Conservation (phyloP, 2,797 vertebrate genomes). For the Cyprinodon diabolis region DNA sequence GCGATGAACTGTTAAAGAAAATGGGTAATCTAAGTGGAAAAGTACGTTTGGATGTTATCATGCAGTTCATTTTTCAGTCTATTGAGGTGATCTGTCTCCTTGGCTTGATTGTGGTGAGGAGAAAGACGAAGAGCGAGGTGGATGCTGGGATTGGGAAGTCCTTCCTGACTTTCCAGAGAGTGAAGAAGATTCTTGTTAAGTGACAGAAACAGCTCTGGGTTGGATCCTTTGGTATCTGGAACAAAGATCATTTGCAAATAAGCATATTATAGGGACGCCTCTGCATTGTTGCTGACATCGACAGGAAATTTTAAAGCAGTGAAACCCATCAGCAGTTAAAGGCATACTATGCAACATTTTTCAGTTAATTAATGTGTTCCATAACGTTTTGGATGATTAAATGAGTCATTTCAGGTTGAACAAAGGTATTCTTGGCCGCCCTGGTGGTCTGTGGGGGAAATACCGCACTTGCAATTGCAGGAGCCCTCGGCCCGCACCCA, state of each 20-base stretch:
- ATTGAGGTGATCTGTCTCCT: constrained; percentile 81
- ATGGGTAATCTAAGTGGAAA: neutral
- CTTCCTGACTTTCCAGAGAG: constrained; percentile 59
- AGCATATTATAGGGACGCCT: neutral
- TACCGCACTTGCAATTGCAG: too few species aligned
- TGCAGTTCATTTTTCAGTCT: constrained; percentile 79
- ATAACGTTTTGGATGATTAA: too few species aligned
- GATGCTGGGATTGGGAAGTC: constrained; percentile 86
- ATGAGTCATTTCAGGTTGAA: too few species aligned
- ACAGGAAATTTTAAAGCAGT: constrained; percentile 19
- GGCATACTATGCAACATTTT: too few species aligned
- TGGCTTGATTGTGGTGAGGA: constrained; percentile 70
- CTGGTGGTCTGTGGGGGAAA: too few species aligned
- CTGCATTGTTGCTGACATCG: constrained; percentile 24
- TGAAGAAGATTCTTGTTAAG: constrained; percentile 83
- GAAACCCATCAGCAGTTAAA: constrained; percentile 55
- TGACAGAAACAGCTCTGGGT: constrained; percentile 65
- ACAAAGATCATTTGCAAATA: constrained; percentile 3
- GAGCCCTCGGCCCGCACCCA: too few species aligned
- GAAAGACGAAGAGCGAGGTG: constrained; percentile 91
- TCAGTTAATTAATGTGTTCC: too few species aligned
- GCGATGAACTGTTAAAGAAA: neutral
- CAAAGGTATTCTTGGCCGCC: too few species aligned
- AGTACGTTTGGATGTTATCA: constrained; percentile 79
- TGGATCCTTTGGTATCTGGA: constrained; percentile 49